Conservation (phyloP, 1,140 invertebrate species). For the Caenorhabditis brenneri region DNA sequence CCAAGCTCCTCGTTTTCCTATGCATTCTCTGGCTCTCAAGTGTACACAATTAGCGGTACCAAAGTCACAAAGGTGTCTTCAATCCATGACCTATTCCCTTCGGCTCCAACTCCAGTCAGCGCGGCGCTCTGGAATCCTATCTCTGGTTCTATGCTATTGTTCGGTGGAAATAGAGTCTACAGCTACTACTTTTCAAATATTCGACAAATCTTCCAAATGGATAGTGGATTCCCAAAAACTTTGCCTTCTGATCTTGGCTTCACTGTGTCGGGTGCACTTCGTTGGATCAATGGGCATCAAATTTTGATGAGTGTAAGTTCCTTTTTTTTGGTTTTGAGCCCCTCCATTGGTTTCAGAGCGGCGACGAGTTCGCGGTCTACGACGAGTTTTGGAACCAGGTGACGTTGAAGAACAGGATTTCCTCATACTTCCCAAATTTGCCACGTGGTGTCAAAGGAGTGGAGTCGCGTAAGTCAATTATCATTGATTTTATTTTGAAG, state of each 20-base stretch:
- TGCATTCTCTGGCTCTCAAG: constrained; percentile 48
- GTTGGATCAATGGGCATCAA: constrained; percentile 55
- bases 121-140: constrained; percentile 53
- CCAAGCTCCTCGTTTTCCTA: constrained; percentile 49
- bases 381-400: constrained; percentile 56
- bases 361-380: constrained; percentile 54
- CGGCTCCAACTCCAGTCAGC: constrained; percentile 42
- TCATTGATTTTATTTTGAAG: too few relatives aligned
- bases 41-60: constrained; percentile 44
- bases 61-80: constrained; percentile 9
- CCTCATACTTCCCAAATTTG: constrained; percentile 52
- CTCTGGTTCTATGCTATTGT: constrained; percentile 49
- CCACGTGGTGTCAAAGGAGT: constrained; percentile 53
- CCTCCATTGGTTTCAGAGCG: constrained; percentile 27
- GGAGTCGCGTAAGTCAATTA: constrained; percentile 40
- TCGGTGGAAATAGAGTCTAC: constrained; percentile 45
- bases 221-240: constrained; percentile 51
- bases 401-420: constrained; percentile 50
- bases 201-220: constrained; percentile 49
- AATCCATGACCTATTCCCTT: constrained; percentile 45
- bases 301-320: constrained; percentile 49
- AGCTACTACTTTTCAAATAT: constrained; percentile 51
- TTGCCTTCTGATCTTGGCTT: constrained; percentile 46
- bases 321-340: not conserved
- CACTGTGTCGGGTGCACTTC: constrained; percentile 46